phyloP scores from a whole-genome alignment of 2,888 invertebrate species.

The Euzophera pinguis region DNA sequence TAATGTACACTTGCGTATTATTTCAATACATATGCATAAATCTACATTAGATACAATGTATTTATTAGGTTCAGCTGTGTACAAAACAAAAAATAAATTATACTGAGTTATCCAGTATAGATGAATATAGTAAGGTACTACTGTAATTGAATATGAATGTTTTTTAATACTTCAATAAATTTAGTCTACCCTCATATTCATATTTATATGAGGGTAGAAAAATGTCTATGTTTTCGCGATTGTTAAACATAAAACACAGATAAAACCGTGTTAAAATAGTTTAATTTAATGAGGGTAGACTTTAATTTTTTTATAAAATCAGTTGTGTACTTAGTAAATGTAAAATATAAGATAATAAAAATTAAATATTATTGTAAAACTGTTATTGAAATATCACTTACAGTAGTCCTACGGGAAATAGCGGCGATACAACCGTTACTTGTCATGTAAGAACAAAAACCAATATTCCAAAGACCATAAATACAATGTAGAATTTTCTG shows the following conservation, averaged over 20 bases:
- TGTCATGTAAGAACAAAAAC: constrained; percentile 34
- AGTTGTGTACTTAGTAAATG: too few relatives aligned
- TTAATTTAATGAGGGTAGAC: too few relatives aligned
- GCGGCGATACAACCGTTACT: constrained; percentile 15
- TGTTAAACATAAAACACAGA: too few relatives aligned
- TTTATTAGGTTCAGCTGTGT: constrained; percentile 1
- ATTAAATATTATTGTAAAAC: not conserved
- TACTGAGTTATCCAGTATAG: not conserved
- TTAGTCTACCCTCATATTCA: too few relatives aligned
- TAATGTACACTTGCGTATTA: constrained; percentile 15
- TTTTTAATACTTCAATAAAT: too few relatives aligned
- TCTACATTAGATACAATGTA: not conserved
- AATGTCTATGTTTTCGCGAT: too few relatives aligned
- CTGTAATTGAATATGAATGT: not conserved
- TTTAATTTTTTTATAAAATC: too few relatives aligned
- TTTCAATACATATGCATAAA: constrained; percentile 14
- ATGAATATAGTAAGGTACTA: not conserved
- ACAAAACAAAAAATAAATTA: not conserved
- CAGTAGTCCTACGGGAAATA: not conserved
- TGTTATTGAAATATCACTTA: constrained; percentile 1
- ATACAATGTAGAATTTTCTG: constrained; percentile 39
- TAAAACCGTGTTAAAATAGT: too few relatives aligned
- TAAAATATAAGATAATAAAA: not conserved
- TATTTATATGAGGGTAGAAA: too few relatives aligned
- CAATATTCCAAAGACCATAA: constrained; percentile 61